phyloP scores from a whole-genome alignment of 2,113 vertebrate genomes.

The Gracilinanus agilis region DNA sequence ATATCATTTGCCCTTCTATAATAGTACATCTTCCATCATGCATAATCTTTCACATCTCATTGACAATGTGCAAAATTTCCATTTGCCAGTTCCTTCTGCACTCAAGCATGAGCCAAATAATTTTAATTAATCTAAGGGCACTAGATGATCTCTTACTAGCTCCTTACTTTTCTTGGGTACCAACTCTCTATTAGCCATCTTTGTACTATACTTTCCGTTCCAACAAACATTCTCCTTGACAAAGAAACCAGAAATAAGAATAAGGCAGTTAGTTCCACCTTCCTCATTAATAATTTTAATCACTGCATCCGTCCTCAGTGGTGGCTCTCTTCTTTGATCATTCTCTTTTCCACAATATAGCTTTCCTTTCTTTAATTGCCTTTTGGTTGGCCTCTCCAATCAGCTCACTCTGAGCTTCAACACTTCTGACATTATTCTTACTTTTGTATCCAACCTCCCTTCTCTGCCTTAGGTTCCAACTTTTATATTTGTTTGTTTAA shows the following conservation, averaged over 20 bases:
- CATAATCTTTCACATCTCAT: not conserved
- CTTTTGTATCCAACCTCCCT: not conserved
- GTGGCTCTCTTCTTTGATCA: not conserved
- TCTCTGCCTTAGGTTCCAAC: not conserved
- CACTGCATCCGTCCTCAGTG: not conserved
- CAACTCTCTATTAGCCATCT: not conserved
- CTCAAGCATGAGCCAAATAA: no score
- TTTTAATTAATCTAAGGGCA: not conserved
- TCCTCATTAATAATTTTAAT: not conserved
- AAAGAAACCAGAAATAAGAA: not conserved
- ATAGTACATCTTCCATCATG: not conserved
- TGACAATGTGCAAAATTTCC: not conserved
- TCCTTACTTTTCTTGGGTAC: not conserved
- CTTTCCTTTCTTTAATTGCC: not conserved
- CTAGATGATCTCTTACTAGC: not conserved
- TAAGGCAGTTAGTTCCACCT: not conserved
- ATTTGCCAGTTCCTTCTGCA: not conserved
- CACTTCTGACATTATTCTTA: not conserved
- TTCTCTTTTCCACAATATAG: not conserved
- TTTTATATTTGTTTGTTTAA: not conserved
- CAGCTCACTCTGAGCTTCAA: not conserved
- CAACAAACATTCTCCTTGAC: not conserved
- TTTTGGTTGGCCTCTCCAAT: not conserved
- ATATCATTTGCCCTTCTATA: not conserved
- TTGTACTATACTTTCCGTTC: not conserved